Conservation (phyloP, 1,140 invertebrate species). For the Drosophila yakuba region DNA sequence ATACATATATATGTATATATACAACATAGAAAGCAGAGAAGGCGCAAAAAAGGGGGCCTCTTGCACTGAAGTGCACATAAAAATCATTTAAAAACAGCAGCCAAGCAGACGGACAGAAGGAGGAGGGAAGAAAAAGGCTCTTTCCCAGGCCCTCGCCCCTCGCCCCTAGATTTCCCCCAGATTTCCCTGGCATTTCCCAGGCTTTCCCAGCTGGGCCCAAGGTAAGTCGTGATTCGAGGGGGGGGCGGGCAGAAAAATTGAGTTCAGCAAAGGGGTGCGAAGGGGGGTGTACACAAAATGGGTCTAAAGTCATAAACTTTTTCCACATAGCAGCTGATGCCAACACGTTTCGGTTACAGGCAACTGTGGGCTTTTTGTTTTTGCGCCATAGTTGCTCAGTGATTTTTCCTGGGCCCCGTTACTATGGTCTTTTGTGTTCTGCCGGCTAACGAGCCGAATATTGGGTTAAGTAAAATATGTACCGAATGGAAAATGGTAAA, state of each 20-base stretch:
- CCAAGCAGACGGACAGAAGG: slow-evolving; percentile 34
- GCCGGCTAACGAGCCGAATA: slow-evolving; percentile 78
- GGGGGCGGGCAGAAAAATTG: slow-evolving; percentile 48
- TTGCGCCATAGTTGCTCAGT: slow-evolving; percentile 59
- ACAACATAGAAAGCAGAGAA: slow-evolving; percentile 6
- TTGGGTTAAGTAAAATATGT: slow-evolving; percentile 77
- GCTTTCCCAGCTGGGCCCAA: slow-evolving; percentile 51
- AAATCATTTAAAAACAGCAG: slow-evolving; percentile 80
- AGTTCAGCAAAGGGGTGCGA: slow-evolving; percentile 55
- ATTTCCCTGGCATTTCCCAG: slow-evolving; percentile 27
- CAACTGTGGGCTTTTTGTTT: slow-evolving; percentile 24
- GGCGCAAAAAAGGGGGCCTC: slow-evolving; percentile 9
- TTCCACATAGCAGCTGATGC: slow-evolving; percentile 78
- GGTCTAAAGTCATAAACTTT: slow-evolving; percentile 82
- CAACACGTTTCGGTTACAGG: slow-evolving; percentile 52
- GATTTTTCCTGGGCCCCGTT: slow-evolving; percentile 79
- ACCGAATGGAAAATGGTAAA: slow-evolving; percentile 16
- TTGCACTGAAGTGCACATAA: slow-evolving; percentile 75
- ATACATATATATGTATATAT: slow-evolving; percentile 53
- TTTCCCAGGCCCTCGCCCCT: slow-evolving; percentile 17
- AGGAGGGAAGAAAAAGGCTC: slow-evolving; percentile 21
- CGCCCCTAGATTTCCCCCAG: background rate
- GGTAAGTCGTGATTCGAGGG: slow-evolving; percentile 61
- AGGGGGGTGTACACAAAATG: slow-evolving; percentile 67
- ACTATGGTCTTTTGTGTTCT: slow-evolving; percentile 75